These are phyloP conservation scores for Micropoecilia bifurca DNA, from an alignment of 2,797 vertebrate genomes.

Conservation along the genomic window DNA sequence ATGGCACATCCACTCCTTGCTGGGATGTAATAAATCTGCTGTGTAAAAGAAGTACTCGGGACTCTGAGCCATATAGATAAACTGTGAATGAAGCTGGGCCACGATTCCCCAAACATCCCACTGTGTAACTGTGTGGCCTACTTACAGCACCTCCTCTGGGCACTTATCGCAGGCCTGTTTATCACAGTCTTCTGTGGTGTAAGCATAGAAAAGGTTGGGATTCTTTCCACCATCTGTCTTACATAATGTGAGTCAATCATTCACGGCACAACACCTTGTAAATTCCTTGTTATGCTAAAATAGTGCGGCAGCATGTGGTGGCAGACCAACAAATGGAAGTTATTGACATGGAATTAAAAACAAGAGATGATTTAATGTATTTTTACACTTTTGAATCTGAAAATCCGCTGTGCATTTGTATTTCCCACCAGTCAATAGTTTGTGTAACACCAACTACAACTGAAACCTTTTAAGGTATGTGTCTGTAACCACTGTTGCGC, in stretches of 20 bases:
- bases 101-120: constrained; percentile 28
- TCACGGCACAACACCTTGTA: constrained; percentile 63
- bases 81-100: constrained; percentile 31
- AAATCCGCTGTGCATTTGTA: neutral
- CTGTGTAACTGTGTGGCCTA: constrained; percentile 37
- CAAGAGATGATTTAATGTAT: neutral
- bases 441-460: neutral
- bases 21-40: neutral
- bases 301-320: constrained; percentile 9
- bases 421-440: neutral
- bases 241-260: constrained; percentile 73
- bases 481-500: too few relatives aligned
- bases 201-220: constrained; percentile 53
- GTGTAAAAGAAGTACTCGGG: neutral
- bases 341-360: neutral
- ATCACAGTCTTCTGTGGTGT: constrained; percentile 32
- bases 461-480: neutral
- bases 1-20: neutral
- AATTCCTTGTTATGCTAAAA: constrained; percentile 57
- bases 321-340: neutral
- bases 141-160: constrained; percentile 44
- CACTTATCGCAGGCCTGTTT: constrained; percentile 48
- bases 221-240: constrained; percentile 42
- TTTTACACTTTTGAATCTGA: neutral
- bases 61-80: constrained; percentile 9